Conservation (phyloP, 2,888 invertebrate species). For the Hermaeophaga mercurialis region DNA sequence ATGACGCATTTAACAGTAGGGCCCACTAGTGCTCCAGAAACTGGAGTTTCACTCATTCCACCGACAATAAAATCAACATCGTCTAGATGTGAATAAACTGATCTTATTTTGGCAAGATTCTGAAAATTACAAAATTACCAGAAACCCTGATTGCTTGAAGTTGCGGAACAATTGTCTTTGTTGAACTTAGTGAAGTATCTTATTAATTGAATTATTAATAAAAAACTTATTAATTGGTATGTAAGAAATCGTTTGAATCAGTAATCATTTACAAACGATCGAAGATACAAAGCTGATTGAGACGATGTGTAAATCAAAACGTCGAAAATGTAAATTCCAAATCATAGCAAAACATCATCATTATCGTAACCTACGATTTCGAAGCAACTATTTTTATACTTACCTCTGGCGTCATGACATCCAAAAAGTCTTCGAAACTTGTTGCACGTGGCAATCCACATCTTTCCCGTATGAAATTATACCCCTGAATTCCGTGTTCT, state of each 20-base stretch:
- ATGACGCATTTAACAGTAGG: slow-evolving; percentile 87
- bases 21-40: slow-evolving; percentile 76
- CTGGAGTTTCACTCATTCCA: slow-evolving; percentile 75
- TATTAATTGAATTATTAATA: too few relatives aligned
- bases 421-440: slow-evolving; percentile 70
- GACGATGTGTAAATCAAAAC: too few relatives aligned
- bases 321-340: too few relatives aligned
- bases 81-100: slow-evolving; percentile 70
- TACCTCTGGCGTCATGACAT: slow-evolving; percentile 66
- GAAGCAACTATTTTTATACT: slow-evolving; percentile 44
- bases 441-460: slow-evolving; percentile 73
- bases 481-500: slow-evolving; percentile 81
- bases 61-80: slow-evolving; percentile 89
- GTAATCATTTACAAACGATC: too few relatives aligned
- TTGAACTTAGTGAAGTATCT: too few relatives aligned
- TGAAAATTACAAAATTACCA: slow-evolving; percentile 47
- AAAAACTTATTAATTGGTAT: too few relatives aligned
- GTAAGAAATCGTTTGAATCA: too few relatives aligned
- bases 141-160: too few relatives aligned
- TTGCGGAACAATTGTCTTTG: too few relatives aligned
- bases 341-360: too few relatives aligned
- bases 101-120: slow-evolving; percentile 67
- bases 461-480: slow-evolving; percentile 74
- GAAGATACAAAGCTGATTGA: too few relatives aligned
- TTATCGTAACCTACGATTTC: too few relatives aligned